These are phyloP conservation scores for Invenusta paracnida DNA, from an alignment of 2,888 invertebrate genomes.

Conservation along the genomic window DNA sequence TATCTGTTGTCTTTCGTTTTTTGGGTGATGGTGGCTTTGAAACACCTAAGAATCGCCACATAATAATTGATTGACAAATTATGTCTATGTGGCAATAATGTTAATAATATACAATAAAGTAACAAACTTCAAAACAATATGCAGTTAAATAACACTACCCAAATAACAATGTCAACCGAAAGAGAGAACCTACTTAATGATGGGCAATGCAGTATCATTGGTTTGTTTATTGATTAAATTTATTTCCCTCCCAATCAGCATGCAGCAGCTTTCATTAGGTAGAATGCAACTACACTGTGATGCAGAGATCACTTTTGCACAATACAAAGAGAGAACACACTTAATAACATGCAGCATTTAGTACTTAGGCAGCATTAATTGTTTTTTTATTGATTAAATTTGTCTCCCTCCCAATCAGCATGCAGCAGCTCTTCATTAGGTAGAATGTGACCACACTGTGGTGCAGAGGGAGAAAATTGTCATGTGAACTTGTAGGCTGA, in stretches of 20 bases:
- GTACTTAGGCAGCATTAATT: neutral
- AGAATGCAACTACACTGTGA: neutral
- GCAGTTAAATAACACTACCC: neutral
- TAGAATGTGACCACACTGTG: constrained; percentile 2
- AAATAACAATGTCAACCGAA: neutral
- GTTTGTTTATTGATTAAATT: neutral
- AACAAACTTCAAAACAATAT: too few species aligned
- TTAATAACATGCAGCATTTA: neutral
- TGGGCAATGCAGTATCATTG: neutral
- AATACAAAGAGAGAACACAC: constrained; percentile 5
- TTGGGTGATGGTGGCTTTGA: too few species aligned
- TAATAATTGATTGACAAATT: neutral
- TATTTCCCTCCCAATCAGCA: constrained; percentile 15
- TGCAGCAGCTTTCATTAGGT: neutral
- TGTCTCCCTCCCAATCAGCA: neutral
- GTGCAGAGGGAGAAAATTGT: neutral
- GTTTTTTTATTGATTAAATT: neutral
- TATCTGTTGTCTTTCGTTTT: too few species aligned
- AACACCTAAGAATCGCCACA: neutral
- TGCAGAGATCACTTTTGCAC: neutral
- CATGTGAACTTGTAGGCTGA: constrained; percentile 13
- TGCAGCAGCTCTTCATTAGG: neutral
- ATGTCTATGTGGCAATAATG: neutral
- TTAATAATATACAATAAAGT: too few species aligned
- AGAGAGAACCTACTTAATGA: constrained; percentile 14